A percentile compares a stretch with the other conserved stretches of the same genome.
These are phyloP conservation scores for Poeciliopsis occidentalis DNA, from an alignment of 2,113 vertebrate species.

Conservation along the genomic window DNA sequence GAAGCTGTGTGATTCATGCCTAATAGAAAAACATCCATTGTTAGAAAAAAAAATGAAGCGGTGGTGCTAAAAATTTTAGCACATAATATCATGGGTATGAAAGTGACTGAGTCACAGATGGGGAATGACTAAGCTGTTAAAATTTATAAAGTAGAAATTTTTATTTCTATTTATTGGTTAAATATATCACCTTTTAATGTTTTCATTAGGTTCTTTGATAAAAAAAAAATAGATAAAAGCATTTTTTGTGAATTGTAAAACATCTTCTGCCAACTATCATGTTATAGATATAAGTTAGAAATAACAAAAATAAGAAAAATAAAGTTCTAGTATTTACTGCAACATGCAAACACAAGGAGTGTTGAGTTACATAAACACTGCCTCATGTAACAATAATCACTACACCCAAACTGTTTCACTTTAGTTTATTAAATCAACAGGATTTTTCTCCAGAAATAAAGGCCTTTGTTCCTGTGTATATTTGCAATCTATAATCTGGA, in stretches of 20 bases:
- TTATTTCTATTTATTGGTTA: too few species aligned
- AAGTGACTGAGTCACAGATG: too few species aligned
- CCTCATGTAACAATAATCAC: too few species aligned
- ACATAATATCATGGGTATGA: neutral
- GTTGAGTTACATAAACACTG: too few species aligned
- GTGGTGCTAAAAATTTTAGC: neutral
- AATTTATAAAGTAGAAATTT: neutral
- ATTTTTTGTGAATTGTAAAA: neutral
- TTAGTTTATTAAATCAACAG: too few species aligned
- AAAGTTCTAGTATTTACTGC: neutral
- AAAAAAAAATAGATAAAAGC: neutral
- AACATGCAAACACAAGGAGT: too few species aligned
- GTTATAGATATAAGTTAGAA: neutral
- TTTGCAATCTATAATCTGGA: too few species aligned
- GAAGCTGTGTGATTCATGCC: constrained; percentile 19
- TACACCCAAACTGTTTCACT: too few species aligned
- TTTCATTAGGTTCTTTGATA: too few species aligned
- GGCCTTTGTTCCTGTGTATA: too few species aligned
- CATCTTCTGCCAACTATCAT: neutral
- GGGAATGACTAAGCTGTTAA: neutral
- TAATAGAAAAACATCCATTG: neutral
- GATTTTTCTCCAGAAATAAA: too few species aligned
- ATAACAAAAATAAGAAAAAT: neutral
- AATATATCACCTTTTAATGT: too few species aligned
- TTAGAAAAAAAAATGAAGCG: neutral